Evolutionary conservation across 2,113 vertebrate genomes (phyloP).

Genomic region (Limnothrissa miodon): DNA sequence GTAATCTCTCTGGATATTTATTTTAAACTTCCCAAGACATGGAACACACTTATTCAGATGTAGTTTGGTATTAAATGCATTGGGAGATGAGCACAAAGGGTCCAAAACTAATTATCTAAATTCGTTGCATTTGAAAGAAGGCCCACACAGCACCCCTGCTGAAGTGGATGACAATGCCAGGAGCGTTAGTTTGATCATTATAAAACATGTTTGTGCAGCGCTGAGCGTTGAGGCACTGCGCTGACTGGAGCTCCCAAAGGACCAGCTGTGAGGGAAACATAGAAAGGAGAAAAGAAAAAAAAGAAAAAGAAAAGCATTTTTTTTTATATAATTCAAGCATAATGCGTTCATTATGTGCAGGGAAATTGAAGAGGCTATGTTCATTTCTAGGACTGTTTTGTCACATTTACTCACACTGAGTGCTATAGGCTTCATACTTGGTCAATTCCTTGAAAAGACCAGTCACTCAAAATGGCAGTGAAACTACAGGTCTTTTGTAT

Average conservation of each 20-base stretch:
- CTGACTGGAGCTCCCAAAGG: not conserved
- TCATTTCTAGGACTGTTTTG: not conserved
- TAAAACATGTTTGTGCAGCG: slow-evolving; percentile 12
- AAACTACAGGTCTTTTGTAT: too few relatives aligned
- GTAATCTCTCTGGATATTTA: slow-evolving; percentile 6
- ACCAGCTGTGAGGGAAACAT: not conserved
- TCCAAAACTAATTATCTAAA: slow-evolving; percentile 23
- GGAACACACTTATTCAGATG: slow-evolving; percentile 17
- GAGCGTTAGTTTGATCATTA: slow-evolving; percentile 26
- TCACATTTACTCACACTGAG: not conserved
- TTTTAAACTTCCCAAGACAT: slow-evolving; percentile 1
- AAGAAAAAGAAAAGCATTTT: too few relatives aligned
- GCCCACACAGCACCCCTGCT: not conserved
- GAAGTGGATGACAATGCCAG: slow-evolving; percentile 22
- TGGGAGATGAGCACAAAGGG: slow-evolving; percentile 6
- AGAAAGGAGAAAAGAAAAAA: not conserved
- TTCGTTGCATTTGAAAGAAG: slow-evolving; percentile 16
- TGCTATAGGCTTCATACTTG: not conserved
- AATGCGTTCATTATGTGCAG: not conserved
- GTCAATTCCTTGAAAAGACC: not conserved
- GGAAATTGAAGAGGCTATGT: not conserved
- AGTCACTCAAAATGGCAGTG: too few relatives aligned
- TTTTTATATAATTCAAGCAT: not conserved
- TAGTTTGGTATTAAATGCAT: slow-evolving; percentile 4
- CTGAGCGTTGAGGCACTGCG: not conserved